These are phyloP conservation scores for Serrognathus titanus DNA, from an alignment of 2,888 invertebrate genomes.

Conservation along the genomic window DNA sequence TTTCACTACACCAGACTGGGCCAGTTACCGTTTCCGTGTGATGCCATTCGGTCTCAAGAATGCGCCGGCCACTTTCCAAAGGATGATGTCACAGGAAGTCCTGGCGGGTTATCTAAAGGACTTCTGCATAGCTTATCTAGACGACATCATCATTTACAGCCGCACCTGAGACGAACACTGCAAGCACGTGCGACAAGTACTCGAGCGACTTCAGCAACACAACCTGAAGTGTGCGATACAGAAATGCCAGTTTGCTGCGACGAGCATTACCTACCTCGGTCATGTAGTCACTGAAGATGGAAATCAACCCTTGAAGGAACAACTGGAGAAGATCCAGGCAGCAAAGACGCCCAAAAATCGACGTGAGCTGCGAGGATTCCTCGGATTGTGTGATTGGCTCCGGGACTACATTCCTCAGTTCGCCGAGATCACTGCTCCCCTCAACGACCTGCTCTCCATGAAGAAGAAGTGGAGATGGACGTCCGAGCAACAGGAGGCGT, in stretches of 20 bases:
- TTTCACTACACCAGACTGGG: slow-evolving; percentile 33
- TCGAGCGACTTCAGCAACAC: slow-evolving; percentile 19
- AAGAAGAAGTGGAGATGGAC: no score
- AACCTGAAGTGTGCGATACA: slow-evolving; percentile 27
- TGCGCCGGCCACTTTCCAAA: slow-evolving; percentile 21
- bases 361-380: slow-evolving; percentile 31
- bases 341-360: slow-evolving; percentile 26
- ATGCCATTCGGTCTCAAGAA: slow-evolving; percentile 27
- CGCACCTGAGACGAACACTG: slow-evolving; percentile 16
- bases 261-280: slow-evolving; percentile 28
- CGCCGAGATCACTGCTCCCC: background rate
- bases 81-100: slow-evolving; percentile 17
- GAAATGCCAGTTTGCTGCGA: slow-evolving; percentile 29
- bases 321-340: slow-evolving; percentile 28
- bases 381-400: slow-evolving; percentile 32
- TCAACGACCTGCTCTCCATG: no score
- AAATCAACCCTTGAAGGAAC: slow-evolving; percentile 29
- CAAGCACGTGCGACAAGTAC: slow-evolving; percentile 22
- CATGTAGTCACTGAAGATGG: slow-evolving; percentile 29
- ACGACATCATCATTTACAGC: slow-evolving; percentile 29
- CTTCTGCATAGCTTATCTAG: slow-evolving; percentile 23
- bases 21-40: slow-evolving; percentile 25
- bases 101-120: slow-evolving; percentile 12
- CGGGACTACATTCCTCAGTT: slow-evolving; percentile 29
- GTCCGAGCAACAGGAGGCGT: no score